Conservation (phyloP, 53 echinoderm and acorn worm genomes). For the Hippasteria phrygiana region DNA sequence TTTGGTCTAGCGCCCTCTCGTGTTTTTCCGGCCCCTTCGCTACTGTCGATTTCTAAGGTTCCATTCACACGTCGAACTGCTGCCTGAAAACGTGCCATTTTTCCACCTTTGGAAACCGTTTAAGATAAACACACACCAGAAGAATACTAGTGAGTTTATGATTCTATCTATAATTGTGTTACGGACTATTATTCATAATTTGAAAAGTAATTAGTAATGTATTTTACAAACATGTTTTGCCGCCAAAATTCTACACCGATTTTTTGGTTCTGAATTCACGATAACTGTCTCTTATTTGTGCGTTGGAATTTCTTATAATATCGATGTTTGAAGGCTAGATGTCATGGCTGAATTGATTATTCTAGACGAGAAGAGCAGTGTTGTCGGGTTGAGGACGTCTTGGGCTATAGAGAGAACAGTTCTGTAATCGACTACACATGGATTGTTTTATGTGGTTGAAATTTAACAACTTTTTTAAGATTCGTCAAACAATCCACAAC, state of each 20-base stretch:
- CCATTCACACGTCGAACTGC: background rate
- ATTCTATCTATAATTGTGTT: background rate
- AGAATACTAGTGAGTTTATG: slow-evolving; percentile 1
- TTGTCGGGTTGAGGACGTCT: background rate
- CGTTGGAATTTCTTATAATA: too few species aligned
- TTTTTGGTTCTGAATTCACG: background rate
- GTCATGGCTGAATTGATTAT: background rate
- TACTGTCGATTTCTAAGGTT: background rate
- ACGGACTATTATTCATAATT: background rate
- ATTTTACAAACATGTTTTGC: background rate
- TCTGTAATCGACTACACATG: background rate
- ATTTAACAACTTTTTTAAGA: too few species aligned
- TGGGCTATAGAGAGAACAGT: slow-evolving; percentile 23
- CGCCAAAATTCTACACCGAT: background rate
- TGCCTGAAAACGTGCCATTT: background rate
- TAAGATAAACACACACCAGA: background rate
- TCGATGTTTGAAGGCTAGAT: too few species aligned
- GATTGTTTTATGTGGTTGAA: background rate
- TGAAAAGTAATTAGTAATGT: background rate
- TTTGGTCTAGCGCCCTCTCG: background rate
- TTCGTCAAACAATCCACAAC: too few species aligned
- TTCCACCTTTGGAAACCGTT: background rate
- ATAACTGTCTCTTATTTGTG: background rate
- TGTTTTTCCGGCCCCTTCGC: background rate
- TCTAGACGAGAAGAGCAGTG: background rate